phyloP scores from a whole-genome alignment of 1,140 invertebrate species.

The Solenopsis fugax region DNA sequence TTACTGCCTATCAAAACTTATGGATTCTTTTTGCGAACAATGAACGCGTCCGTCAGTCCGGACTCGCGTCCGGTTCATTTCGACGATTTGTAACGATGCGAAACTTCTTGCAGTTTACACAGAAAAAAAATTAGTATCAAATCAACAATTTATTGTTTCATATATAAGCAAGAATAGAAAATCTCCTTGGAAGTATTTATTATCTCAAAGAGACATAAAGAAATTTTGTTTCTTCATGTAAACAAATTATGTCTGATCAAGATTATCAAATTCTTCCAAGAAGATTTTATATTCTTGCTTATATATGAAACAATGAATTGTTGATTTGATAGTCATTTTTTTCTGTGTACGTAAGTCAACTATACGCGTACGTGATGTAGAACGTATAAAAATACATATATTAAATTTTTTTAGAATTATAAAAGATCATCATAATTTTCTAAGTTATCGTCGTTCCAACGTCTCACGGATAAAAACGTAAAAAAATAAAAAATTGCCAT shows the following conservation, averaged over 20 bases:
- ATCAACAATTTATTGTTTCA: no score
- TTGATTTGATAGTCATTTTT: no score
- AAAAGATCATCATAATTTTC: not conserved
- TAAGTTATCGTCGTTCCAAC: not conserved
- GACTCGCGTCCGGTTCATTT: not conserved
- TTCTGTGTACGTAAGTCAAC: not conserved
- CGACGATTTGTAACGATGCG: not conserved
- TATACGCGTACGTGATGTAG: not conserved
- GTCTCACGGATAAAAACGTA: not conserved
- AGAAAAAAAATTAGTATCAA: no score
- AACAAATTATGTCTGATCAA: no score
- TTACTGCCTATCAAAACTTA: conserved; percentile 86
- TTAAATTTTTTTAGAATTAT: not conserved
- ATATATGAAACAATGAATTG: no score
- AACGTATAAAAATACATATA: not conserved
- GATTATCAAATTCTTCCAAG: no score
- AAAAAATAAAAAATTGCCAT: conserved; percentile 31
- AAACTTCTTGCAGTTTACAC: not conserved
- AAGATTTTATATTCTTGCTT: no score
- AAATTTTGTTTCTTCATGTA: no score
- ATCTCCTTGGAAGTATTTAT: no score
- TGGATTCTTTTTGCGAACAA: conserved; percentile 77
- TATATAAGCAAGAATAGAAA: no score
- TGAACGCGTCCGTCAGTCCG: not conserved
- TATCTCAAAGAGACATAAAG: no score